phyloP scores from a whole-genome alignment of 2,113 vertebrate species.

The Chroicocephalus ridibundus region DNA sequence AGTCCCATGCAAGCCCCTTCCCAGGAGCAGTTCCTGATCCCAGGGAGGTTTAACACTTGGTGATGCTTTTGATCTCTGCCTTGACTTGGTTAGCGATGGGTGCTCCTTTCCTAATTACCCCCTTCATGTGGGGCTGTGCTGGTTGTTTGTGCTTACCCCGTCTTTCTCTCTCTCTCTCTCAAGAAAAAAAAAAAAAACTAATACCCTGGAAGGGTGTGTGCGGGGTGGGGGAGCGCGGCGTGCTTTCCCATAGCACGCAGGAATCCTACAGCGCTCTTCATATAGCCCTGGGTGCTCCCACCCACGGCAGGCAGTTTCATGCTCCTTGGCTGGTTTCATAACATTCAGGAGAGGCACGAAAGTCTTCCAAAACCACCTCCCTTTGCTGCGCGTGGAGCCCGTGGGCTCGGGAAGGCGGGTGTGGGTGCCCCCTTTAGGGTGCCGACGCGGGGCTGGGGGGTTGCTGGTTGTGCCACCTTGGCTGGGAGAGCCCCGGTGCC shows the following conservation, averaged over 20 bases:
- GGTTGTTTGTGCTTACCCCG: background rate
- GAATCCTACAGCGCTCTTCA: background rate
- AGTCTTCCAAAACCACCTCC: background rate
- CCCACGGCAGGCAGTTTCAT: slow-evolving; percentile 46
- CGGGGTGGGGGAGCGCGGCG: background rate
- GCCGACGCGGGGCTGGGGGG: background rate
- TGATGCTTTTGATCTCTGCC: slow-evolving; percentile 40
- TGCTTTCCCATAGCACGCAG: slow-evolving; percentile 21
- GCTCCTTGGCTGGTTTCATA: slow-evolving; percentile 48
- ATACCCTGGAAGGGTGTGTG: slow-evolving; percentile 3
- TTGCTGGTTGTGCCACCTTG: background rate
- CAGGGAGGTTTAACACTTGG: background rate
- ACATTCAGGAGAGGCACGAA: slow-evolving; percentile 14
- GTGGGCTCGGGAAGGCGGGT: rapidly evolving
- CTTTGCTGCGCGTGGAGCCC: background rate
- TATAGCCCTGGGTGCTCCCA: slow-evolving; percentile 57
- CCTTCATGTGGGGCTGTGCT: background rate
- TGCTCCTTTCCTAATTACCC: slow-evolving; percentile 36
- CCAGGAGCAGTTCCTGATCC: rapidly evolving
- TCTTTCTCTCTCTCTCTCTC: background rate
- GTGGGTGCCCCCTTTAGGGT: background rate
- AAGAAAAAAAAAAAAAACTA: background rate
- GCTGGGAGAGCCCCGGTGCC: background rate
- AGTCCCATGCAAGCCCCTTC: background rate
- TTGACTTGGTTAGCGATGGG: background rate